Base-by-base conservation (phyloP, 2,113 vertebrate species). In the Nansenia antarctica region DNA sequence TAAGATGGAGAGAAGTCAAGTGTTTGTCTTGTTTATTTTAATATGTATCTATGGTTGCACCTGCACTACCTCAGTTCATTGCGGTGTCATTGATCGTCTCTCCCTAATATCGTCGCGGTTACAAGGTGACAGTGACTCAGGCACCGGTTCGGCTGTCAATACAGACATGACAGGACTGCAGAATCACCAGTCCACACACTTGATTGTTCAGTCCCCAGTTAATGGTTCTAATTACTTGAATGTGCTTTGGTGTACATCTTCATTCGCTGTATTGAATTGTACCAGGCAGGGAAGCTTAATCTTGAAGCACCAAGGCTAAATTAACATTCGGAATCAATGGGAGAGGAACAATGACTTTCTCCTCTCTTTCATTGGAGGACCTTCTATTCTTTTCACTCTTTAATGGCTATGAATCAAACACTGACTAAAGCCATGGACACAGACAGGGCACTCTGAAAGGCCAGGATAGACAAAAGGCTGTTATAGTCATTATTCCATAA, bases 401-500 rank as follows among this genome's bases (percentile, higher is more conserved):
- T 72, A 78, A 63, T 75, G 75, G 74, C 75, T 30, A 82, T 65
- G 29, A 35, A 82, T 76, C 65, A 72, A 70, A 66, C 69, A 34
- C 39, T 15, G 58, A n/a, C n/a, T n/a, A 26, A 59, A 42, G 53
- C 35, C 42, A 63, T 39, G 68, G 58, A 61, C 70, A 45, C 31
- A 65, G 58, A 39, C 66, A 22, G 53, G 55, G 30, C 26, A 29
- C 42, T 66, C 45, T 53, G 39, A 61, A 61, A 67, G 1, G 18
- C 35, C 1, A 15, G 15, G 55, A 3, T 20, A 77, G 74, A 77
- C 70, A 77, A 77, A n/a, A 77, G 62, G 70, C 69, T 30, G 24
- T 54, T 45, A 65, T 49, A 54, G 61, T 72, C 57, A 61, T 69
- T 59, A 67, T 61, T 77, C 65, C 37, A 67, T 74, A 74, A 81